A percentile compares a stretch with the other conserved stretches of the same genome.
Evolutionary conservation across 2,888 invertebrate species (phyloP).

Genomic region (Caenorhabditis virilis): DNA sequence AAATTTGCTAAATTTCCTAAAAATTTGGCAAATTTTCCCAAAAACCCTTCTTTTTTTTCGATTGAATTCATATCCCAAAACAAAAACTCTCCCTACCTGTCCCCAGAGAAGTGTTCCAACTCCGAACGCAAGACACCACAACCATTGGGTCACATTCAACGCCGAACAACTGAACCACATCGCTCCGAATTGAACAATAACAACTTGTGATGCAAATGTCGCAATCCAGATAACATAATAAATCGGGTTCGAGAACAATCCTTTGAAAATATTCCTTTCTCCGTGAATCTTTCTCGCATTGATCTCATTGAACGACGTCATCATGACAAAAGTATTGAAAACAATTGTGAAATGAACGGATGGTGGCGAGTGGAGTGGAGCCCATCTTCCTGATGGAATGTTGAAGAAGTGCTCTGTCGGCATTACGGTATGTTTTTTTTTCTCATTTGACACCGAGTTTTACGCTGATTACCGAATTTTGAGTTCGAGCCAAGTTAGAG

Average conservation of each 20-base stretch:
- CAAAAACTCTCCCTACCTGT: conserved; percentile 75
- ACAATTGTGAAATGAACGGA: conserved; percentile 98
- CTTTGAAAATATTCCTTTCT: conserved; percentile 93
- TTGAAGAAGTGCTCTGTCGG: conserved; percentile 78
- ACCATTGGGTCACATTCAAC: conserved; percentile 82
- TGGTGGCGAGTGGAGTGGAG: conserved; percentile 80
- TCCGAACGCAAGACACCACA: conserved; percentile 98
- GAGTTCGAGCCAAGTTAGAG: too few relatives aligned
- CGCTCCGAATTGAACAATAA: conserved; percentile 95
- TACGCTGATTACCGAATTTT: too few relatives aligned
- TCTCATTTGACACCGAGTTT: too few relatives aligned
- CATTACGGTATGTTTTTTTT: too few relatives aligned
- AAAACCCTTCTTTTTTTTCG: too few relatives aligned
- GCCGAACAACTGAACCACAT: conserved; percentile 82
- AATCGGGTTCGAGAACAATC: conserved; percentile 94
- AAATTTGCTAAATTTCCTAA: too few relatives aligned
- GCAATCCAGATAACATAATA: conserved; percentile 97
- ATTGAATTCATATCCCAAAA: too few relatives aligned
- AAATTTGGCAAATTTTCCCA: too few relatives aligned
- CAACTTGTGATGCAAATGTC: conserved; percentile 82
- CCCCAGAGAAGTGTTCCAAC: conserved; percentile 95
- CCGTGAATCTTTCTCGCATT: conserved; percentile 99
- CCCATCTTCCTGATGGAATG: conserved; percentile 87
- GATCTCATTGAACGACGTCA: conserved; percentile 99
- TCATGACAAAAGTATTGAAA: conserved; percentile 99